These are phyloP conservation scores for Cyaniris semiargus DNA, from an alignment of 2,888 invertebrate species.

Conservation along the genomic window DNA sequence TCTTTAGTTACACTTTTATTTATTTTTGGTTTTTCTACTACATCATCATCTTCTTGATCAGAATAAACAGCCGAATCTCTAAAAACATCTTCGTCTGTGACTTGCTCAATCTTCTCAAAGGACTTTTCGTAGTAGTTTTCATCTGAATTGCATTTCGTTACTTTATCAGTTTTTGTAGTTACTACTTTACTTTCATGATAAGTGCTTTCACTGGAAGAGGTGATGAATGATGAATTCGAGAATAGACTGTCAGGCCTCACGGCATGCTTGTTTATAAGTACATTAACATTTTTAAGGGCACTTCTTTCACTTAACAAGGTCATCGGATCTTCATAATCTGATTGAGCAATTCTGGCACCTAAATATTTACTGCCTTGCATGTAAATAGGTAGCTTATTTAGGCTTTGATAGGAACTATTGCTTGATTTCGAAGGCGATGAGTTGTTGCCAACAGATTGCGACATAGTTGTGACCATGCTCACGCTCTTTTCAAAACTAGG, in stretches of 20 bases:
- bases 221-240: slow-evolving; percentile 80
- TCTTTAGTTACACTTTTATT: slow-evolving; percentile 56
- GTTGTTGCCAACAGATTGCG: slow-evolving; percentile 51
- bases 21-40: slow-evolving; percentile 48
- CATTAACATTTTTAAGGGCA: slow-evolving; percentile 77
- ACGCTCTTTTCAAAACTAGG: slow-evolving; percentile 64
- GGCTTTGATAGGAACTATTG: slow-evolving; percentile 65
- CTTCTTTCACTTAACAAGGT: slow-evolving; percentile 80
- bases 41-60: slow-evolving; percentile 83
- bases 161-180: slow-evolving; percentile 43
- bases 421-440: slow-evolving; percentile 64
- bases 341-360: slow-evolving; percentile 92
- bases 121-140: slow-evolving; percentile 89
- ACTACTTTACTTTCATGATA: slow-evolving; percentile 56
- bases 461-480: slow-evolving; percentile 61
- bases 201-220: slow-evolving; percentile 78
- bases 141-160: slow-evolving; percentile 63
- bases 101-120: slow-evolving; percentile 87
- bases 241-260: slow-evolving; percentile 77
- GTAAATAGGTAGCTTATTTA: slow-evolving; percentile 80
- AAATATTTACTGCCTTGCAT: slow-evolving; percentile 90
- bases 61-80: slow-evolving; percentile 92
- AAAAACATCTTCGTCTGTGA: slow-evolving; percentile 85
- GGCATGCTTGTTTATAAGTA: slow-evolving; percentile 82
- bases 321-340: slow-evolving; percentile 92